These are phyloP conservation scores for Electrona antarctica DNA, from an alignment of 2,113 vertebrate species.

Conservation along the genomic window DNA sequence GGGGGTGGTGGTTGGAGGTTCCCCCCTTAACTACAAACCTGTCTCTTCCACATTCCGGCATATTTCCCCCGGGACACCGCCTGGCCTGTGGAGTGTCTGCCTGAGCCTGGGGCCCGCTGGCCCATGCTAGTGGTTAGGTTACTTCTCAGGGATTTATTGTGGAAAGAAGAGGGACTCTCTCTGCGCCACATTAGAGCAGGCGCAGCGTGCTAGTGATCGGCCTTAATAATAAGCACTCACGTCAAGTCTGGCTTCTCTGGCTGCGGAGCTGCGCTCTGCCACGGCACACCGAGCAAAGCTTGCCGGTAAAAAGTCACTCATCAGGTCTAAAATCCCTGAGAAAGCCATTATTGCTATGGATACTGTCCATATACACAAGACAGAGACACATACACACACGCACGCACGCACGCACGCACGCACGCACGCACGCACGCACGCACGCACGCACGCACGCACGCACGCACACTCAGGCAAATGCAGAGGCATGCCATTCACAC, in stretches of 20 bases:
- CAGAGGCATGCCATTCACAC: too few species aligned
- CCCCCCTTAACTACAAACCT: background rate
- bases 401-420: too few species aligned
- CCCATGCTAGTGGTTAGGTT: background rate
- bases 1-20: background rate
- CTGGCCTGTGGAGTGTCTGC: background rate
- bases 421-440: too few species aligned
- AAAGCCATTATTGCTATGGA: too few species aligned
- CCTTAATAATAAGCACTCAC: background rate
- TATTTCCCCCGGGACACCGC: background rate
- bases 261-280: background rate
- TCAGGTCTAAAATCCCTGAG: background rate
- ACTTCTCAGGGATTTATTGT: constrained; percentile 3
- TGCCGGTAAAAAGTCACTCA: background rate
- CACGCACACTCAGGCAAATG: background rate
- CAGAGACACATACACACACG: too few species aligned
- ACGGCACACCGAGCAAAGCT: background rate
- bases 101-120: background rate
- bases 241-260: background rate
- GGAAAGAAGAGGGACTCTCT: background rate
- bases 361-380: too few species aligned
- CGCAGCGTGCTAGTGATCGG: background rate
- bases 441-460: background rate
- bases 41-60: constrained; percentile 4
- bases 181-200: background rate